These are phyloP conservation scores for Lindbergichthys nudifrons DNA, from an alignment of 2,797 vertebrate species.

Conservation along the genomic window DNA sequence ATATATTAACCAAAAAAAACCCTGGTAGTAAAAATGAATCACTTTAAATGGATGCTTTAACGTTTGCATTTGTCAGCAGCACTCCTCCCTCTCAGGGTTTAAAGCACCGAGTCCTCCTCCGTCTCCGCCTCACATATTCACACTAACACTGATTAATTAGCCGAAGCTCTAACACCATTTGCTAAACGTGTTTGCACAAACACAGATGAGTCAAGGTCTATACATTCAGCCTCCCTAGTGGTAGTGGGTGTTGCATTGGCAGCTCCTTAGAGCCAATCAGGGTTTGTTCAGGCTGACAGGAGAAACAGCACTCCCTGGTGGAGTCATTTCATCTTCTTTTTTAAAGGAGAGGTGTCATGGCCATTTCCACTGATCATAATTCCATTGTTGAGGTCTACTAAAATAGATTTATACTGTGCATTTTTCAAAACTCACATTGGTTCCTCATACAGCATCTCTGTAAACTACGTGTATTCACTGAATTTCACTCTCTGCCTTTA, in stretches of 20 bases:
- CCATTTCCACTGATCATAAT: too few relatives aligned
- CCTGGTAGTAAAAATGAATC: conserved; percentile 15
- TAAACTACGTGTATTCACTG: too few relatives aligned
- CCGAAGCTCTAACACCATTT: conserved; percentile 30
- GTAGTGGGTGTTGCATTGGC: conserved; percentile 12
- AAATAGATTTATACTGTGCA: too few relatives aligned
- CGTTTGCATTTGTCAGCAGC: conserved; percentile 21
- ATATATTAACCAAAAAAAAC: not conserved
- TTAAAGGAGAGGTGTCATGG: too few relatives aligned
- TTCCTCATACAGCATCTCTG: too few relatives aligned
- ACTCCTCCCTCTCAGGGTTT: conserved; percentile 7
- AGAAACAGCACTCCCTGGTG: conserved; percentile 62
- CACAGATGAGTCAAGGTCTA: conserved; percentile 40
- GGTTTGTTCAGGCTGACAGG: conserved; percentile 1
- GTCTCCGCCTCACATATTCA: conserved; percentile 26
- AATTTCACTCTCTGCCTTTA: too few relatives aligned
- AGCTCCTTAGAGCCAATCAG: conserved; percentile 13
- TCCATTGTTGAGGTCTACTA: too few relatives aligned
- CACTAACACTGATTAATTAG: conserved; percentile 43
- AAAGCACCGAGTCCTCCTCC: conserved; percentile 20
- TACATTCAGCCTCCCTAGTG: conserved; percentile 31
- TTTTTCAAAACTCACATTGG: too few relatives aligned
- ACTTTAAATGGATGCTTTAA: conserved; percentile 14
- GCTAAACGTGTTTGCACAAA: conserved; percentile 35
- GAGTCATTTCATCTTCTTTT: not conserved